Percentiles rank a stretch among this genome's conserved stretches.
These are phyloP conservation scores for Rhabdomys pumilio DNA, from an alignment of 2,797 vertebrate genomes.

Conservation along the genomic window DNA sequence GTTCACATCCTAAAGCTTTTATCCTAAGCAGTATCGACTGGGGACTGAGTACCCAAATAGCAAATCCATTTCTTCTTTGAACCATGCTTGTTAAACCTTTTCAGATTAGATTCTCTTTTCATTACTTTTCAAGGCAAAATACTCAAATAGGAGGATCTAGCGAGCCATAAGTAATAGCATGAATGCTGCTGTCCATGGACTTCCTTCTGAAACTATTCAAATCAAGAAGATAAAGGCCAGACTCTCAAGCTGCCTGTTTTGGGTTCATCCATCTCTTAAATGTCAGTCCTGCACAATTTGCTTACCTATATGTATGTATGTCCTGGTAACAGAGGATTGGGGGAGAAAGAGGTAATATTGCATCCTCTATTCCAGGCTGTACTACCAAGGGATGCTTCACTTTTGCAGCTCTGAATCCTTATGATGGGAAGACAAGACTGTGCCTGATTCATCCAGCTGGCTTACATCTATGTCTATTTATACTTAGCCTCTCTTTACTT, in stretches of 20 bases:
- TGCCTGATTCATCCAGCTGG: background rate
- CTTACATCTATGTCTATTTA: constrained; percentile 40
- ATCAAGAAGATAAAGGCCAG: background rate
- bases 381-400: background rate
- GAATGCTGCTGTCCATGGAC: background rate
- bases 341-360: accelerated
- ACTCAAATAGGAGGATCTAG: background rate
- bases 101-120: background rate
- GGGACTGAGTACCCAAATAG: background rate
- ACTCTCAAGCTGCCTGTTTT: background rate
- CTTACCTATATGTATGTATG: background rate
- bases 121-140: background rate
- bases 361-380: background rate
- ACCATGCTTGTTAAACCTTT: background rate
- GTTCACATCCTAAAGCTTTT: background rate
- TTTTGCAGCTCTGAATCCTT: background rate
- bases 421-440: background rate
- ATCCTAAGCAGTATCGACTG: background rate
- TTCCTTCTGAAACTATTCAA: constrained; percentile 26
- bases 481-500: constrained; percentile 7
- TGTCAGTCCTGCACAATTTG: background rate
- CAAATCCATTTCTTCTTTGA: background rate
- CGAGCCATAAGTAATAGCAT: background rate
- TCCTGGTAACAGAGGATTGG: background rate
- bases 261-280: background rate